Conservation (phyloP, 2,797 vertebrate genomes). For the Toxotes lorentzi region DNA sequence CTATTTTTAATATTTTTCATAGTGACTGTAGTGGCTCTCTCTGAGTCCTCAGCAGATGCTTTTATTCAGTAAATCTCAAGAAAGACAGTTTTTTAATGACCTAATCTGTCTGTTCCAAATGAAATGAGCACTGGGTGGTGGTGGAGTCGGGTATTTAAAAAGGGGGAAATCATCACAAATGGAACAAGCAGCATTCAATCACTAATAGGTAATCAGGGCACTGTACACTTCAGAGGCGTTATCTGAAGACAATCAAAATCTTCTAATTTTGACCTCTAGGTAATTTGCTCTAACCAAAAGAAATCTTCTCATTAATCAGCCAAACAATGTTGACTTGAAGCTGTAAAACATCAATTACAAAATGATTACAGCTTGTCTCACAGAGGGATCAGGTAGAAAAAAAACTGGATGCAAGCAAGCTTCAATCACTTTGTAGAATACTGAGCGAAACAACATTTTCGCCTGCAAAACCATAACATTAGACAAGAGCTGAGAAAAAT, state of each 20-base stretch:
- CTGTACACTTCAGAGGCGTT: conserved; percentile 36
- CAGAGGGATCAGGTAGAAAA: conserved; percentile 2
- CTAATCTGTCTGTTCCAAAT: conserved; percentile 8
- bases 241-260: conserved; percentile 56
- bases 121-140: neutral
- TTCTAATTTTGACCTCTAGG: conserved; percentile 43
- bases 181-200: conserved; percentile 28
- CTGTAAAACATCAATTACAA: conserved; percentile 48
- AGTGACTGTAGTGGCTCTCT: neutral
- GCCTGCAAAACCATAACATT: conserved; percentile 7
- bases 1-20: neutral
- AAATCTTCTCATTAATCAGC: conserved; percentile 60
- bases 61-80: conserved; percentile 15
- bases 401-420: conserved; percentile 3
- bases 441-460: conserved; percentile 24
- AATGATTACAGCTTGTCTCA: conserved; percentile 44
- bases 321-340: conserved; percentile 48
- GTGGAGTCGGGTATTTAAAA: conserved; percentile 8
- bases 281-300: conserved; percentile 55
- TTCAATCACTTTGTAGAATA: conserved; percentile 41
- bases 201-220: conserved; percentile 49
- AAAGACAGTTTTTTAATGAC: conserved; percentile 20
- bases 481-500: conserved; percentile 10
- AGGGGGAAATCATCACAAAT: conserved; percentile 11
- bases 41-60: neutral